Conservation (phyloP, 2,797 vertebrate species). For the Poeciliopsis paucimaculata region DNA sequence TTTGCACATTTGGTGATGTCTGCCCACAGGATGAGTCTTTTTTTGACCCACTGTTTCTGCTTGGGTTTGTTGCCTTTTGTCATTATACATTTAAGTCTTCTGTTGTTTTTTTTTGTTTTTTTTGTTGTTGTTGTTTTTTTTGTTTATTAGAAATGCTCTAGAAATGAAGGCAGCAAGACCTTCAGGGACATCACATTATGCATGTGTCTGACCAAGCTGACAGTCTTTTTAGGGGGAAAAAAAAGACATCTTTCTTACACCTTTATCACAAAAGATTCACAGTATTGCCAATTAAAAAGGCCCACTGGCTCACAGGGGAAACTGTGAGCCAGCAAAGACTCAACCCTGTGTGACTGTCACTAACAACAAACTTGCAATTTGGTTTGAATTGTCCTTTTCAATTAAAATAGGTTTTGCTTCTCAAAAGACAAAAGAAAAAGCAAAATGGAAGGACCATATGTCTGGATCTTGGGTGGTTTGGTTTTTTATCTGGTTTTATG, state of each 20-base stretch:
- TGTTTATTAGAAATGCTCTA: not conserved
- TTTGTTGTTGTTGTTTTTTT: no score
- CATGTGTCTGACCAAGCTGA: not conserved
- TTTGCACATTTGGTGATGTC: slow-evolving; percentile 7
- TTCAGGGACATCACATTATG: not conserved
- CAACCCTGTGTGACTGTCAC: not conserved
- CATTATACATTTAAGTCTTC: not conserved
- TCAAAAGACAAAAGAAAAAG: not conserved
- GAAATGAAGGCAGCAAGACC: not conserved
- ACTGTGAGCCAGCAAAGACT: not conserved
- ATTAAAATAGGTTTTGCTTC: not conserved
- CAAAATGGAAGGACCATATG: not conserved
- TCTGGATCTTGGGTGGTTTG: no score
- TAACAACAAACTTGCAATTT: not conserved
- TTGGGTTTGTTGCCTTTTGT: slow-evolving; percentile 2
- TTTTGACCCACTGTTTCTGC: slow-evolving; percentile 1
- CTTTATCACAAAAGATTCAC: not conserved
- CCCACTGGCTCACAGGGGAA: not conserved
- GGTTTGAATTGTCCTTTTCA: not conserved
- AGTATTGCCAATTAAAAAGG: not conserved
- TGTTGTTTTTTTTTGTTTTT: not conserved
- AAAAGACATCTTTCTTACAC: not conserved
- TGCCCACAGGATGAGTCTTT: not conserved
- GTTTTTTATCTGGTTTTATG: no score
- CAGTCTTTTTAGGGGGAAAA: not conserved